Evolutionary conservation across 2,113 vertebrate species (phyloP), one percentile per base, ranked within the genome.

Genomic region (Larimichthys crocea): DNA sequence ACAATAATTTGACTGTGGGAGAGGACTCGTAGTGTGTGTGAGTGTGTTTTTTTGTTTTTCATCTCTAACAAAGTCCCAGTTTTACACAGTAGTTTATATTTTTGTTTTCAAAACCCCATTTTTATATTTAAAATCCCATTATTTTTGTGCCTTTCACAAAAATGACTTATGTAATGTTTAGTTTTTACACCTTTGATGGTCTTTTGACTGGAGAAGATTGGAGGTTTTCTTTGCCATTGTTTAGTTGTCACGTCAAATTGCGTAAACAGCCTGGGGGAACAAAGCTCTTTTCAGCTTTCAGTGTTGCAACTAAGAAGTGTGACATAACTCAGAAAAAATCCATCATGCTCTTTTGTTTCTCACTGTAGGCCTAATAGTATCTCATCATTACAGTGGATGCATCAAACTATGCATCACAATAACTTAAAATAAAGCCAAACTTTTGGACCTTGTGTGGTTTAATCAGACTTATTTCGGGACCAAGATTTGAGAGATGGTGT

Each of bases 201-300:
- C 15, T 73, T n/a, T 42, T 48, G 29, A 48, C 29, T 22, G 63
- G 2, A 48, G 48, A 40, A 26, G 29, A 63, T 3, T 0, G 22
- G 16, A 31, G 11, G n/a, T 10, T 9, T 42, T 67, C 55, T 52
- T 59, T 66, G 65, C 59, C 31, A 70, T 57, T 66, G 53, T 80
- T 65, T n/a, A n/a, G 17, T 75, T 84, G 76, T 60, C 67, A 82
- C 40, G 52, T 52, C 62, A 67, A 52, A 79, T 64, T 80, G 55
- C 40, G 77, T 49, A 76, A 83, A 65, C 26, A 78, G 69, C 73
- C 73, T 15, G 31, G 55, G 72, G 75, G 66, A 86, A 82, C 53
- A 52, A 40, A 70, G 35, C 52, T 72, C 55, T 81, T 76, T 56
- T 53, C 52, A 73, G 8, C 52, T 57, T 40, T 40, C 35, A 40